Base-by-base conservation (phyloP, 2,113 vertebrate species). In the Aramus guarauna region DNA sequence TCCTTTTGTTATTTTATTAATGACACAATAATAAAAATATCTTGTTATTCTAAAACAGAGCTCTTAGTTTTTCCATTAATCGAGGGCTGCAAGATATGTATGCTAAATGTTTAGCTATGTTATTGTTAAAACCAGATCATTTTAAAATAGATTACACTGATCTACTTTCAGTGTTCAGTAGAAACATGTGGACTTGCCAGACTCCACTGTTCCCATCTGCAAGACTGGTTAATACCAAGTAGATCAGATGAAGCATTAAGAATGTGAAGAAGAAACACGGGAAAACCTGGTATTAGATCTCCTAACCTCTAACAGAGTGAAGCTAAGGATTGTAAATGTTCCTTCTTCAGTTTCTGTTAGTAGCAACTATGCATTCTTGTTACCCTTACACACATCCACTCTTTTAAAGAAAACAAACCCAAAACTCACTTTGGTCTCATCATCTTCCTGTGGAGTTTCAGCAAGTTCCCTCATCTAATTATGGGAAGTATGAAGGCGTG, bases 1-100 rank as follows among this genome's bases (percentile, higher is more conserved):
- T 68, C 30, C 45, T 78, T 90, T 92, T 83, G 82, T 92, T 73
- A 50, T 41, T 82, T 64, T 86, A 86, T 75, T 96, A 94, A 64
- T 87, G 56, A 62, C 72, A 76, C 9, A 66, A 91, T 66, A 94
- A 94, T 87, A 94, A 95, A 94, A 96, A 75, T 29, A 83, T 89
- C 76, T 68, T 91, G 47, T 73, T 27, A 64, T 85, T 92, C 67
- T 92, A 73, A 91, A 85, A 37, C 21, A 87, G 66, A 88, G 21
- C 64, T 80, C 47, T 71, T 39, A 75, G 84, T 71, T 87, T 66
- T 84, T 87, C 83, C 30, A 19, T 59, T 72, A 71, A 50, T 75
- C 2, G 1, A 78, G 53, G 29, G 62, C 73, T 85, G 63, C 56
- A 77, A 21, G 47, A 55, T 77, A 37, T 27, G 18, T 37, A 56